Evolutionary conservation across 1,140 invertebrate species (phyloP).

Genomic region (Leptinotarsa defecta): DNA sequence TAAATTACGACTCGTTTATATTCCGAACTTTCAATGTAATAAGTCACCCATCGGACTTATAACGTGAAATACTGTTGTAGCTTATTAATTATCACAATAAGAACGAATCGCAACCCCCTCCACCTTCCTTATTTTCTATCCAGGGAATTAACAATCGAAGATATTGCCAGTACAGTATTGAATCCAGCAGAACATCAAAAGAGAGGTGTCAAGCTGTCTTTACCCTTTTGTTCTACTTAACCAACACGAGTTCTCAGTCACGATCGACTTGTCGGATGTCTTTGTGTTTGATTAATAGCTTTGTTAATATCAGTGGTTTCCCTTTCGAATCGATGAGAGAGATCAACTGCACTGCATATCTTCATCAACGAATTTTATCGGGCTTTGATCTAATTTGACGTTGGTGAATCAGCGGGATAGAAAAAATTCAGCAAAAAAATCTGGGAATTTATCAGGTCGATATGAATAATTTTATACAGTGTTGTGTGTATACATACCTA

Average conservation of each 20-base stretch:
- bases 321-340: slow-evolving; percentile 37
- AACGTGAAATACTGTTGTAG: too few species aligned
- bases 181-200: neutral
- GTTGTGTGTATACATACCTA: too few species aligned
- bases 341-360: slow-evolving; percentile 39
- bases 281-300: slow-evolving; percentile 46
- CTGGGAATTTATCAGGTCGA: too few species aligned
- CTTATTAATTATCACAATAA: too few species aligned
- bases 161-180: slow-evolving; percentile 17
- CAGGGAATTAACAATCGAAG: slow-evolving; percentile 12
- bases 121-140: neutral
- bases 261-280: slow-evolving; percentile 39
- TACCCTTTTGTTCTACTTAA: slow-evolving; percentile 42
- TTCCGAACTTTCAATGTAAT: too few species aligned
- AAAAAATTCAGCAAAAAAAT: too few species aligned
- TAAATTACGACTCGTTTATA: too few species aligned
- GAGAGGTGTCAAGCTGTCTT: slow-evolving; percentile 42
- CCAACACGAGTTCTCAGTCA: slow-evolving; percentile 39
- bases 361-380: slow-evolving; percentile 33
- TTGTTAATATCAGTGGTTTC: slow-evolving; percentile 42
- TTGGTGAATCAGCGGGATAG: neutral
- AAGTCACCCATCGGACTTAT: too few species aligned
- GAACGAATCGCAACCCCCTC: too few species aligned
- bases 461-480: too few species aligned
- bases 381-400: slow-evolving; percentile 20